Evolutionary conservation across 1,140 invertebrate species (phyloP), one percentile per base, ranked within the genome.

Genomic region (Drosophila lini): DNA sequence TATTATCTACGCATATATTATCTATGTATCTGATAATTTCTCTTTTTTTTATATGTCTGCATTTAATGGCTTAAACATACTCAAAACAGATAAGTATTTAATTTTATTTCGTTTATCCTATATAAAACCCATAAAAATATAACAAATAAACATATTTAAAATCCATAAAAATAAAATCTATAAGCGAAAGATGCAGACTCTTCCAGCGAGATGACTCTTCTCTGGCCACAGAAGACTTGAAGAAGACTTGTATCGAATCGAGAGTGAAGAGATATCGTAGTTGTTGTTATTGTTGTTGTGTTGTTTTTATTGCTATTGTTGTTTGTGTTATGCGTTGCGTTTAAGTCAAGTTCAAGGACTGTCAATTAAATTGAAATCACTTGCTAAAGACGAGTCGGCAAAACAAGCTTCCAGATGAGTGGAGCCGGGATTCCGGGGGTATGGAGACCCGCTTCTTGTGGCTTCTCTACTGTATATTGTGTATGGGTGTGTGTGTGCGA

Each of bases 301-400:
- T 28, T 70, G 42, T 28, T 74, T 53, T 65, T 70, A 57, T 69
- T 78, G 56, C 52, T 68, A 53, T 55, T 63, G 78, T 55, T 80
- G 63, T 63, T 79, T 76, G 67, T 70, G 77, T 77, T 84, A 41
- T 83, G 82, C 68, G 78, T 81, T 83, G 82, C 81, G 81, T 81
- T 86, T 80, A 91, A 91, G 89, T 91, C 89, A 91, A 91, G 89
- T 91, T 91, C 89, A 91, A 91, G 89, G 89, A 91, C 89, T 91
- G 89, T 85, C 89, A 91, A 91, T 91, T 91, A 91, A 91, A 91
- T 91, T 91, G 84, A 91, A 91, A 88, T 89, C 84, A 88, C 84
- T 88, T 88, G 84, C 84, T 84, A 74, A 89, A 89, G 78, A 83
- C 71, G 82, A 82, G 76, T 69, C 68, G 82, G 63, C 68, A 77